Base-by-base conservation (phyloP, 2,113 vertebrate species). In the Capreolus pygargus region DNA sequence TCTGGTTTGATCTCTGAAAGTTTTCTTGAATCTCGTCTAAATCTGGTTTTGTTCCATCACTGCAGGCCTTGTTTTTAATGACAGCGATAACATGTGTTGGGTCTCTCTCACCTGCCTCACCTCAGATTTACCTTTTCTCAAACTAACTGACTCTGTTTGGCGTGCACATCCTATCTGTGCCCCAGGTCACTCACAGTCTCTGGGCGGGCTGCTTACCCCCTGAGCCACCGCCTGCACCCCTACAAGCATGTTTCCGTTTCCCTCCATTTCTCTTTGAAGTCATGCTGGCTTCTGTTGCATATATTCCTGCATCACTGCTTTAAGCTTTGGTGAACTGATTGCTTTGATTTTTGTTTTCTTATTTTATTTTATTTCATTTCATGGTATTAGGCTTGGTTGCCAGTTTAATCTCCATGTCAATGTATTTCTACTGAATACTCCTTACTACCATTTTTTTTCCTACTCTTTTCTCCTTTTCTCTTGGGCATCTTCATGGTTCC, bases 121-220 rank as follows among this genome's bases (percentile, higher is more conserved):
- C 16, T n/a, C 13, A 43, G n/a, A 12, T 45, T 45, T n/a, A 13
- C 19, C 15, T 16, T 15, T 25, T 6, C 82, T 93, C 39, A 1
- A 0, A 5, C 10, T 50, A 81, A 36, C 28, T 54, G 45, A 9
- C 36, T 14, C 50, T 7, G 0, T 55, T 5, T 23, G 39, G 21
- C n/a, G 23, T 54, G 47, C 52, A 39, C 39, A 33, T 33, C 52
- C 33, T 5, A 0, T 67, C 64, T 21, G 21, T 54, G 27, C 2
- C 55, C 27, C 10, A 2, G 10, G 23, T 45, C 93, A 21, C 1
- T 0, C 36, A 16, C 5, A 30, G 19, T 33, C n/a, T 60, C 28
- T 25, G 23, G 19, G 25, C 16, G 0, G 10, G 54, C 19, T 39
- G 13, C 33, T 7, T 3, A 7, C 2, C n/a, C 39, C 12, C 43